Conservation (phyloP, 1,140 invertebrate genomes). For the Papilio aristodemus region DNA sequence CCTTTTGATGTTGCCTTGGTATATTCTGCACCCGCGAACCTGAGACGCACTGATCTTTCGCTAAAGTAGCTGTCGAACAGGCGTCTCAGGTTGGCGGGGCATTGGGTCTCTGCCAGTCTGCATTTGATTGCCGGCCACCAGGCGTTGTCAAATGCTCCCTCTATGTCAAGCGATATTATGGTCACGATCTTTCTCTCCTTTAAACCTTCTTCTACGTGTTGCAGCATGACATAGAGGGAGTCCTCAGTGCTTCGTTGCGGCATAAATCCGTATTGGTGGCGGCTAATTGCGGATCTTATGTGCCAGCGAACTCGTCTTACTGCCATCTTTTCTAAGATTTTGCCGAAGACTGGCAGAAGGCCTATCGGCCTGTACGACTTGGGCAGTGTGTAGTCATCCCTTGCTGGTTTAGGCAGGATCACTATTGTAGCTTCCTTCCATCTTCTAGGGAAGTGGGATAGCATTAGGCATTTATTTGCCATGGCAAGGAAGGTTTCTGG, state of each 20-base stretch:
- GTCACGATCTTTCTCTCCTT: not conserved
- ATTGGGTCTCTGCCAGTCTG: not conserved
- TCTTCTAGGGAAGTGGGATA: conserved; percentile 19
- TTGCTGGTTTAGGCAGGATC: conserved; percentile 22
- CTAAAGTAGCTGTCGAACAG: conserved; percentile 3
- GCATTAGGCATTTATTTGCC: conserved; percentile 30
- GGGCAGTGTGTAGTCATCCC: conserved; percentile 14
- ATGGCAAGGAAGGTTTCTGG: conserved; percentile 26
- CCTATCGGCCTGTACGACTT: not conserved
- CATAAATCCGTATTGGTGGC: conserved; percentile 12
- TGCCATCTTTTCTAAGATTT: not conserved
- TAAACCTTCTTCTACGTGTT: not conserved
- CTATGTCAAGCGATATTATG: not conserved
- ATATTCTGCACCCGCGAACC: not conserved
- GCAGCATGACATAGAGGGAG: conserved; percentile 24
- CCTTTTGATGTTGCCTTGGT: not conserved
- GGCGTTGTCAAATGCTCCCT: not conserved
- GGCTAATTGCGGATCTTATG: not conserved
- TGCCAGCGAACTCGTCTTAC: conserved; percentile 14
- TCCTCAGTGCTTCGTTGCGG: not conserved
- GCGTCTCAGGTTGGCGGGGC: not conserved
- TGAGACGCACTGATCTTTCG: not conserved
- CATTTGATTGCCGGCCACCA: not conserved
- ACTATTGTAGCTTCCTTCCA: conserved; percentile 31
- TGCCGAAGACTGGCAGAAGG: not conserved